These are phyloP conservation scores for Salvelinus namaycush DNA, from an alignment of 2,113 vertebrate genomes.

Conservation along the genomic window DNA sequence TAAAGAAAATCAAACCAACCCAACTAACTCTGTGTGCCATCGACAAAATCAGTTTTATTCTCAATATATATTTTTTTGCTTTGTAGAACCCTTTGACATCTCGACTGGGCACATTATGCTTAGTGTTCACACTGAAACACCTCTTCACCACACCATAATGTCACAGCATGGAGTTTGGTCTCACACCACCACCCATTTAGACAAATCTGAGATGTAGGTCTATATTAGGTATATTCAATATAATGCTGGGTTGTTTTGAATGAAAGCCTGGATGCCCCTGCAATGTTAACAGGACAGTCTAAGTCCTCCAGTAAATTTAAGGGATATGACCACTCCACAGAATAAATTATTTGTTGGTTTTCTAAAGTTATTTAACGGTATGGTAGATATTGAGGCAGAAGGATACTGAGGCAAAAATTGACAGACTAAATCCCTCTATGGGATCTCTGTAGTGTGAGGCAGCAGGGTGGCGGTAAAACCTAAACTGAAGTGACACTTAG, in stretches of 20 bases:
- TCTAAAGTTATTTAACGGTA: slow-evolving; percentile 29
- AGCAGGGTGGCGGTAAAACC: slow-evolving; percentile 55
- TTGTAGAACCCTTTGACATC: neutral
- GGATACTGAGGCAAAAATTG: no score
- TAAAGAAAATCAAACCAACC: neutral
- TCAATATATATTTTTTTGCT: no score
- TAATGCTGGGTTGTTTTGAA: slow-evolving; percentile 34
- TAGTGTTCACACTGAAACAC: neutral
- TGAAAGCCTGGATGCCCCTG: slow-evolving; percentile 33
- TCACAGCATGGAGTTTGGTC: slow-evolving; percentile 1
- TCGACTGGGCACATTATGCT: neutral
- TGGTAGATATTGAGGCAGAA: slow-evolving; percentile 15
- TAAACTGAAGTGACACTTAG: slow-evolving; percentile 74
- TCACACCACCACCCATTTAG: slow-evolving; percentile 3
- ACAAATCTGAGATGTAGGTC: neutral
- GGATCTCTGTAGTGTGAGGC: slow-evolving; percentile 47
- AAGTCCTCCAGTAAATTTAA: slow-evolving; percentile 2
- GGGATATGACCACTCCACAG: no score
- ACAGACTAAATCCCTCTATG: slow-evolving; percentile 16
- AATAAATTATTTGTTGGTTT: no score
- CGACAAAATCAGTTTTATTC: neutral
- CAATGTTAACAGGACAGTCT: slow-evolving; percentile 62
- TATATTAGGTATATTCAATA: no score
- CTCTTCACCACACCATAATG: neutral
- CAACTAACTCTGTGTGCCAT: neutral